Conservation (phyloP, 2,888 invertebrate genomes). For the Rutpela maculata region DNA sequence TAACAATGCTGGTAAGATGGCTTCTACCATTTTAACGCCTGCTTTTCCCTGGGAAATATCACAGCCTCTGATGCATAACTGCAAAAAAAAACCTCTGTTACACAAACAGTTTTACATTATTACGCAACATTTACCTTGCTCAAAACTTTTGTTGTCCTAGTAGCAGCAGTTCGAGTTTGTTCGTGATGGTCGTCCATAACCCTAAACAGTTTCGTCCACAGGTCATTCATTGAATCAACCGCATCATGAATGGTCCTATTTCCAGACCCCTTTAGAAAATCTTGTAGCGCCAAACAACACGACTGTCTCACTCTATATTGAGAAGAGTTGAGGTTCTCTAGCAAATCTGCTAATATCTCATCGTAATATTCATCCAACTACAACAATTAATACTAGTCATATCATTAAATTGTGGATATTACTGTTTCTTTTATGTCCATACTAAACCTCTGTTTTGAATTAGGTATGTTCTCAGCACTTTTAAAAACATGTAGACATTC, state of each 20-base stretch:
- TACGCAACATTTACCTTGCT: constrained; percentile 79
- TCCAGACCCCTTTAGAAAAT: constrained; percentile 83
- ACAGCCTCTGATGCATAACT: constrained; percentile 84
- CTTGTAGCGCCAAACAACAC: constrained; percentile 90
- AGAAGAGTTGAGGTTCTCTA: constrained; percentile 86
- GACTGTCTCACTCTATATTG: constrained; percentile 95
- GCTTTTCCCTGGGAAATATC: constrained; percentile 84
- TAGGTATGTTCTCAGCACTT: no score
- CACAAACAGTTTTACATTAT: neutral
- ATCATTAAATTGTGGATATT: no score
- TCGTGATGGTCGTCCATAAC: constrained; percentile 98
- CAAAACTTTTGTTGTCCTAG: constrained; percentile 81
- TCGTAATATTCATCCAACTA: constrained; percentile 88
- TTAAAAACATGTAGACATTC: no score
- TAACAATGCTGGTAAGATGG: constrained; percentile 87
- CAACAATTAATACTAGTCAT: constrained; percentile 55
- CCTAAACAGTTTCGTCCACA: constrained; percentile 90
- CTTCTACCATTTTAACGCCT: constrained; percentile 82
- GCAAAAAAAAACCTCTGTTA: constrained; percentile 53
- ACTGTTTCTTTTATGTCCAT: no score
- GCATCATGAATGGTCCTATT: constrained; percentile 72
- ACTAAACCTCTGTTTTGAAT: no score
- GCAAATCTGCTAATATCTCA: constrained; percentile 87
- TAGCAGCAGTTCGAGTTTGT: constrained; percentile 86
- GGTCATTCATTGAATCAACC: constrained; percentile 75